Base-by-base conservation (phyloP, 2,113 vertebrate genomes). In the Bubalus kerabau region DNA sequence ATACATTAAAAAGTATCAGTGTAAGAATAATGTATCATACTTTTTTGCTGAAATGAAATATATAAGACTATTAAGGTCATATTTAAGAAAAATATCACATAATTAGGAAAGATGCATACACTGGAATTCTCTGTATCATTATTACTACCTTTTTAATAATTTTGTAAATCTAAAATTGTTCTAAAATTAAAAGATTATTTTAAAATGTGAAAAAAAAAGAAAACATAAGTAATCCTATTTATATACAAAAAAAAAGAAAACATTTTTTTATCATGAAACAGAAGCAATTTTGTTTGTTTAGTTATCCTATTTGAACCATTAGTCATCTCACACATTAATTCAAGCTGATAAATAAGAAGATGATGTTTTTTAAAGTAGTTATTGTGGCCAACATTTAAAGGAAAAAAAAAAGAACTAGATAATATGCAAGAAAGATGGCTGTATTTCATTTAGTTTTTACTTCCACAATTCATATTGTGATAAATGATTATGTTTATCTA, bases 401-500 rank as follows among this genome's bases (percentile, higher is more conserved):
- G 9, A 90, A 82, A 89, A 30, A 81, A 64, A 40, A 12, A 93
- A 95, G 94, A 62, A 95, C 93, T 87, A 8, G 84, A 48, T 97
- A 95, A 95, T 32, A 93, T 30, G 6, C 14, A 7, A 93, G 94
- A 96, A 96, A 92, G 28, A 98, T n/a, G 56, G 14, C 32, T 95
- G 40, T 54, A 93, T 88, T 95, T 98, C 96, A 97, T 96, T 95
- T 93, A 93, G 89, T 74, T 96, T 94, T 97, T 90, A 95, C 80
- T 96, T 98, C 95, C 80, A 97, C 48, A 98, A 96, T 97, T 96
- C 67, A 92, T 96, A 95, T 78, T 98, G 64, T 97, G 97, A 98
- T 98, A 98, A 98, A 98, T 97, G 90, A 95, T 98, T 97, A 97
- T 93, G 76, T 84, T 98, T 98, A 99, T 98, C 92, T 98, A 32